phyloP scores from a whole-genome alignment of 2,888 invertebrate genomes.

The Schrankia costaestrigalis region DNA sequence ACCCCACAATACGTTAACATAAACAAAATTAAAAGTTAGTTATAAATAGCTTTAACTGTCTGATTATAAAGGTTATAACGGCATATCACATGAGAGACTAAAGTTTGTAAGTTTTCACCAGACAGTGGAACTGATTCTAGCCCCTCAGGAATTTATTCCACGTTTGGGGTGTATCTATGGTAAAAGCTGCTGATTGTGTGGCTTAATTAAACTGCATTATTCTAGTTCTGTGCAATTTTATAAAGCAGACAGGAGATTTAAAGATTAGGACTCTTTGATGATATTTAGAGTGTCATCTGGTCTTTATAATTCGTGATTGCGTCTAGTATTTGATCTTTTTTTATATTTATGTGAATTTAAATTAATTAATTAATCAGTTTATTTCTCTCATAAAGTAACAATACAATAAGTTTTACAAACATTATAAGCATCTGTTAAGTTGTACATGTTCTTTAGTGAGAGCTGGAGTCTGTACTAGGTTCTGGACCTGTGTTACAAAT shows the following conservation, averaged over 20 bases:
- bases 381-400: too few species aligned
- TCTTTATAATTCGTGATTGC: too few species aligned
- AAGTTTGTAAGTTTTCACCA: slow-evolving; percentile 48
- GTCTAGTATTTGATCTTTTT: too few species aligned
- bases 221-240: slow-evolving; percentile 55
- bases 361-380: too few species aligned
- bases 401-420: too few species aligned
- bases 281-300: too few species aligned
- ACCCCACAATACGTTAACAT: slow-evolving; percentile 52
- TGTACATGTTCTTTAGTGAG: too few species aligned
- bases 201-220: slow-evolving; percentile 76
- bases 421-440: too few species aligned
- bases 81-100: slow-evolving; percentile 8
- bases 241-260: slow-evolving; percentile 21
- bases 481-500: too few species aligned
- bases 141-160: slow-evolving; percentile 73
- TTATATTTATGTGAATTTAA: too few species aligned
- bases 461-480: too few species aligned
- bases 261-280: too few species aligned
- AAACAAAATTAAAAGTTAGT: slow-evolving; percentile 10
- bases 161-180: slow-evolving; percentile 75
- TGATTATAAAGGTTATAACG: slow-evolving; percentile 27
- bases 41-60: slow-evolving; percentile 19
- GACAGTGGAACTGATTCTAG: slow-evolving; percentile 56
- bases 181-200: slow-evolving; percentile 72